Base-by-base conservation (phyloP, 2,113 vertebrate genomes). In the Heliornis fulica region DNA sequence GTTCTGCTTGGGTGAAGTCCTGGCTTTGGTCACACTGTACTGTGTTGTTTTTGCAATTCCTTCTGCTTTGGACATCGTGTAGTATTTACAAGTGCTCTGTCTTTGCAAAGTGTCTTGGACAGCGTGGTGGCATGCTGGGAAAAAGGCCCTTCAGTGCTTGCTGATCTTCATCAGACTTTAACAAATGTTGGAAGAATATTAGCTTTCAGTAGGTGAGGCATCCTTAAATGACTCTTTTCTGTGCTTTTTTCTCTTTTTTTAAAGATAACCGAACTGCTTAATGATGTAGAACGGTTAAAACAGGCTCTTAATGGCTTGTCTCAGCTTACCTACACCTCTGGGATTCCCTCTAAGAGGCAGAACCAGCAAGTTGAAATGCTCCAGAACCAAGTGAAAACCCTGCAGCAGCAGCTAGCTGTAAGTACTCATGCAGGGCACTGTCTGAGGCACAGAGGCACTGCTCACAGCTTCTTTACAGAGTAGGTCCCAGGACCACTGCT, bases 351-450 rank as follows among this genome's bases (percentile, higher is more conserved):
- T 36, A 99, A 99, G 98, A 98, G 98, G 86, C 99, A 99, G 97
- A 98, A 85, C 77, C 99, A 98, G 95, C 98, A 99, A 91, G 93
- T 98, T 2, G 99, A 99, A 65, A 69, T 96, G 51, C 99, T 99
- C 89, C 99, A 99, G 97, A 97, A 93, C 70, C 99, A 99, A 97
- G 98, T 99, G 96, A 98, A 98, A 94, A 97, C 97, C 77, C 98
- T 99, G 76, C 99, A 99, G 96, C 99, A 99, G 61, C 99, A 99
- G 98, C 98, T 99, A 95, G 98, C 98, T 97, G 99, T 99, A 93
- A 99, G 99, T 99, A 82, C 40, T 60, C 8, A 0, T 22, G 21
- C 59, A 7, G 28, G 51, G 83, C 16, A 5, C 3, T 46, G 48
- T 13, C 64, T 77, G 78, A 51, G 9, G 19, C 17, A 36, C 11